Evolutionary conservation across 2,888 invertebrate species (phyloP).

Genomic region (Tribolium freemani): DNA sequence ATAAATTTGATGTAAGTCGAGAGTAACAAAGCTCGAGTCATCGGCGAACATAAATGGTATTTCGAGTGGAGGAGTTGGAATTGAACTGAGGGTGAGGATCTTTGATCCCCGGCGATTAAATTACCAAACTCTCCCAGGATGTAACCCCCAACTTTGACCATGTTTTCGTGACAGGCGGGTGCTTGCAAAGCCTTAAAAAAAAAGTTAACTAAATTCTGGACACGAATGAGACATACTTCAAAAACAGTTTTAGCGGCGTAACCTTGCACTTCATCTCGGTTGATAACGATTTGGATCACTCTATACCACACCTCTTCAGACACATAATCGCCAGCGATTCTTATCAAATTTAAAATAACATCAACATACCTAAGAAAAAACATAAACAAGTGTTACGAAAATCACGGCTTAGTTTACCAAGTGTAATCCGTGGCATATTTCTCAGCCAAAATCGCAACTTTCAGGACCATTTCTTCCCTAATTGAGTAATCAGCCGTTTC

Average conservation of each 20-base stretch:
- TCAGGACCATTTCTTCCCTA: slow-evolving; percentile 99
- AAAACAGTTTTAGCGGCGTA: slow-evolving; percentile 99
- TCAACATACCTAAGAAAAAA: slow-evolving; percentile 78
- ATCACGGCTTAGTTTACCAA: slow-evolving; percentile 77
- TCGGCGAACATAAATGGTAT: slow-evolving; percentile 97
- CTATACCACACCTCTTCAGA: slow-evolving; percentile 99
- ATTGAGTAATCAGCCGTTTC: slow-evolving; percentile 99
- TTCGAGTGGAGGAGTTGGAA: slow-evolving; percentile 99
- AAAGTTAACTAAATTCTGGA: slow-evolving; percentile 24
- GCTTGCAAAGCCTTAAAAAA: slow-evolving; percentile 87
- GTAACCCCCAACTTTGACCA: slow-evolving; percentile 99
- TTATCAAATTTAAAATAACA: slow-evolving; percentile 97
- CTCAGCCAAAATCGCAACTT: slow-evolving; percentile 98
- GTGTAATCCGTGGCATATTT: slow-evolving; percentile 99
- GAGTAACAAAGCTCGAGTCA: slow-evolving; percentile 94
- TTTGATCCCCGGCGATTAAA: slow-evolving; percentile 97
- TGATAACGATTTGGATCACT: slow-evolving; percentile 99
- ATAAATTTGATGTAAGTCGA: slow-evolving; percentile 99
- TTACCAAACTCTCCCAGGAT: slow-evolving; percentile 99
- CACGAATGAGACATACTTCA: slow-evolving; percentile 74
- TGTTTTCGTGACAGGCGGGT: slow-evolving; percentile 99
- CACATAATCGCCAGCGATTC: slow-evolving; percentile 99
- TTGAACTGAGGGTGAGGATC: slow-evolving; percentile 97
- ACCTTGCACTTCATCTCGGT: slow-evolving; percentile 99
- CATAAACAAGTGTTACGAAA: not conserved